Conservation (phyloP, 1,140 invertebrate genomes). For the Lineus longissimus region DNA sequence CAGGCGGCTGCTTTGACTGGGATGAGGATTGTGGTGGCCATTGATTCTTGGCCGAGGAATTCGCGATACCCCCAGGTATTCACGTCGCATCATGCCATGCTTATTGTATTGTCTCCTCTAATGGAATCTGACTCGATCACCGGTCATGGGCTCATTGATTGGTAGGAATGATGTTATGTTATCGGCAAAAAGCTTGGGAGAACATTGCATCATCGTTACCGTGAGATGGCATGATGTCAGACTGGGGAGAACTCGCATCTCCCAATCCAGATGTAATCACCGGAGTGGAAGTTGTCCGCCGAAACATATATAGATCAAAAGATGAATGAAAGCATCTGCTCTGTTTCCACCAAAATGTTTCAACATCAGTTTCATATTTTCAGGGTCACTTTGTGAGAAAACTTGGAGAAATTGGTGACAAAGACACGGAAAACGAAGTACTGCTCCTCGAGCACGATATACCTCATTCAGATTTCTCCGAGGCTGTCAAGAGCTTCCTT, state of each 20-base stretch:
- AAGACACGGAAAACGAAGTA: slow-evolving; percentile 91
- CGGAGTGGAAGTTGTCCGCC: too few relatives aligned
- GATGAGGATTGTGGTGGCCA: slow-evolving; percentile 55
- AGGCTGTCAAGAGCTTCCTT: slow-evolving; percentile 86
- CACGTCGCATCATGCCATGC: too few relatives aligned
- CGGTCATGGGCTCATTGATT: too few relatives aligned
- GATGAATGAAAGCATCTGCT: too few relatives aligned
- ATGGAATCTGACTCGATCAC: slow-evolving; percentile 64
- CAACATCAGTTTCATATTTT: too few relatives aligned
- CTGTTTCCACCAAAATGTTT: background rate
- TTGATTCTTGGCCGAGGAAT: slow-evolving; percentile 54
- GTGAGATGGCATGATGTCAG: too few relatives aligned
- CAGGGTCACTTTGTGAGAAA: slow-evolving; percentile 60
- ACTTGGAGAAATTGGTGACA: slow-evolving; percentile 62
- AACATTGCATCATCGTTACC: too few relatives aligned
- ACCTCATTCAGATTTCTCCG: slow-evolving; percentile 90
- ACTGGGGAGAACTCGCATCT: too few relatives aligned
- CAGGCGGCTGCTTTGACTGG: slow-evolving; percentile 44
- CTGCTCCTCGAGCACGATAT: slow-evolving; percentile 95
- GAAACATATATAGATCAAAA: too few relatives aligned
- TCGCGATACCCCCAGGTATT: slow-evolving; percentile 64
- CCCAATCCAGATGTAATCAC: too few relatives aligned
- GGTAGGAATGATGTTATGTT: too few relatives aligned
- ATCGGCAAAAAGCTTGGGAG: too few relatives aligned
- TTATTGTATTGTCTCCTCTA: slow-evolving; percentile 78